Evolutionary conservation across 2,888 invertebrate genomes (phyloP).

Genomic region (Stictocephala bisonia): DNA sequence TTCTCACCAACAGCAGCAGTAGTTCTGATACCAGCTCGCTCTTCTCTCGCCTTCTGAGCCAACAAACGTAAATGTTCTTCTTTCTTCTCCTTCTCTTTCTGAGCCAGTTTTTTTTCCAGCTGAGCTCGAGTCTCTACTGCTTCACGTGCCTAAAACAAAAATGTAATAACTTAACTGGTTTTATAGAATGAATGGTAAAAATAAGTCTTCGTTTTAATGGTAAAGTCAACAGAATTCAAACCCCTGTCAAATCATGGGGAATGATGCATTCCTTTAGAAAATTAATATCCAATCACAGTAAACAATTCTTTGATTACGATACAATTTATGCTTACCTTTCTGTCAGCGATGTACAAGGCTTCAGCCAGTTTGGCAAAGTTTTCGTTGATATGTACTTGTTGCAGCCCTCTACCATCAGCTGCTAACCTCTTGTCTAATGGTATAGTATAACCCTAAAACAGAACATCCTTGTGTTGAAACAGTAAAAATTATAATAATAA

Average conservation of each 20-base stretch:
- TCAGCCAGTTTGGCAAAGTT: conserved; percentile 99
- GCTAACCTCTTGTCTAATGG: conserved; percentile 97
- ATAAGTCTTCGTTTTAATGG: no score
- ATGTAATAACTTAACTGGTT: no score
- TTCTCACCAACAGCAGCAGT: conserved; percentile 63
- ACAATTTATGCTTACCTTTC: conserved; percentile 70
- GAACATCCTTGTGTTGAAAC: no score
- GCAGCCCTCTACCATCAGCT: conserved; percentile 97
- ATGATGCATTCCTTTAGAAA: no score
- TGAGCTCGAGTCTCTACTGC: conserved; percentile 97
- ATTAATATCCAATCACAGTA: neutral
- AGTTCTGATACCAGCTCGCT: conserved; percentile 84
- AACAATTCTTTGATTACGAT: neutral
- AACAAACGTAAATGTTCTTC: conserved; percentile 93
- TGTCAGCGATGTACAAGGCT: conserved; percentile 96
- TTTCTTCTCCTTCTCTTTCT: conserved; percentile 98
- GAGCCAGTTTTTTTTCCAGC: conserved; percentile 94
- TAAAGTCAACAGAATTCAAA: no score
- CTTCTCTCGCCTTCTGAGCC: conserved; percentile 96
- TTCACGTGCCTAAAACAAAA: conserved; percentile 78
- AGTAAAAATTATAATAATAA: no score
- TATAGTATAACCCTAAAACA: conserved; percentile 86
- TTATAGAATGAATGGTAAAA: neutral
- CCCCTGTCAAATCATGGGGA: no score
- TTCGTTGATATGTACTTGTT: conserved; percentile 98